Evolutionary conservation across 2,797 vertebrate genomes (phyloP).

Genomic region (Leptatherina wallacei): DNA sequence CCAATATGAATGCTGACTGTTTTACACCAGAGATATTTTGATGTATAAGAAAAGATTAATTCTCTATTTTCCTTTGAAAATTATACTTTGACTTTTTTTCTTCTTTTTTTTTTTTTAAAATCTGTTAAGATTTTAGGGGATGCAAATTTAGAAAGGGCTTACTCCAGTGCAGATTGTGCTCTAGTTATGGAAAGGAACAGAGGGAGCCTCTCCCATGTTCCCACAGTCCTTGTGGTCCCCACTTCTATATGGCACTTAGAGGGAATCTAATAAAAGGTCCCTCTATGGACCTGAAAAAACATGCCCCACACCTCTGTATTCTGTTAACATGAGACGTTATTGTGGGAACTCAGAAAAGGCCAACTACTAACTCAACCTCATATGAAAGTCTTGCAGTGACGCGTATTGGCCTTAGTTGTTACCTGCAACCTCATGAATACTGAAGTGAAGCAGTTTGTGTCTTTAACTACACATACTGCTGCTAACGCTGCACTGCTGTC

Average conservation of each 20-base stretch:
- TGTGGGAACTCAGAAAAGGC: not conserved
- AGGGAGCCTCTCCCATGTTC: not conserved
- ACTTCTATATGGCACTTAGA: not conserved
- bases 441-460: slow-evolving; percentile 20
- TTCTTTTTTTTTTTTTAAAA: slow-evolving; percentile 32
- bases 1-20: slow-evolving; percentile 83
- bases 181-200: slow-evolving; percentile 69
- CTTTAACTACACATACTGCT: slow-evolving; percentile 20
- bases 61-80: slow-evolving; percentile 77
- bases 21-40: slow-evolving; percentile 76
- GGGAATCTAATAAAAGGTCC: not conserved
- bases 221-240: slow-evolving; percentile 6
- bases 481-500: slow-evolving; percentile 6
- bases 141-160: slow-evolving; percentile 83
- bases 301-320: not conserved
- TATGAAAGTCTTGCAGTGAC: not conserved
- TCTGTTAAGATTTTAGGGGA: slow-evolving; percentile 70
- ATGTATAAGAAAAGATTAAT: slow-evolving; percentile 75
- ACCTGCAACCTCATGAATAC: slow-evolving; percentile 8
- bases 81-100: slow-evolving; percentile 66
- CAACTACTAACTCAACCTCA: not conserved
- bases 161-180: slow-evolving; percentile 78
- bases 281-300: not conserved
- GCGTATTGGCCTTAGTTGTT: slow-evolving; percentile 12
- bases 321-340: not conserved